phyloP scores from a whole-genome alignment of 2,888 invertebrate species.

The Sphaerophoria taeniata region DNA sequence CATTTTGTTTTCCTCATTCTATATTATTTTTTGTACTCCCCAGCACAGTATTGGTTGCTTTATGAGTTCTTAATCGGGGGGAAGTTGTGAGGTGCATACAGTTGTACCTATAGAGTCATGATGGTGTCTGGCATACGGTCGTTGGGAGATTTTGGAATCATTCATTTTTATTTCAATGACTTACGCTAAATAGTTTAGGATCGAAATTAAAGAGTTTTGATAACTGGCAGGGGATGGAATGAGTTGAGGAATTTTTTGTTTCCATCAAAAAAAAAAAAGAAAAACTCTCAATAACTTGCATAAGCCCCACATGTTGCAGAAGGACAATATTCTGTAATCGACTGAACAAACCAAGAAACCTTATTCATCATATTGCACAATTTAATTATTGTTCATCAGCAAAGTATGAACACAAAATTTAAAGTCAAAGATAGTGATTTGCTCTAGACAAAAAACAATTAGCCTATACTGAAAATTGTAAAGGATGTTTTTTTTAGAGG shows the following conservation, averaged over 20 bases:
- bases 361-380: too few relatives aligned
- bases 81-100: neutral
- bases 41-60: neutral
- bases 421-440: too few relatives aligned
- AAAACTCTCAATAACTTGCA: too few relatives aligned
- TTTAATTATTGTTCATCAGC: too few relatives aligned
- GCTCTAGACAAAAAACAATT: too few relatives aligned
- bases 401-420: too few relatives aligned
- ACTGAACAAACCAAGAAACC: too few relatives aligned
- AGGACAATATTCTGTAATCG: too few relatives aligned
- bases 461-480: too few relatives aligned
- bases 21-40: slow-evolving; percentile 32
- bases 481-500: too few relatives aligned
- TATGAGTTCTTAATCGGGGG: slow-evolving; percentile 27
- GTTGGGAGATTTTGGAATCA: slow-evolving; percentile 62
- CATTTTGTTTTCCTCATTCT: slow-evolving; percentile 69
- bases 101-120: neutral
- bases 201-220: slow-evolving; percentile 14
- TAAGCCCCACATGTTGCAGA: too few relatives aligned
- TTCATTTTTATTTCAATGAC: slow-evolving; percentile 69
- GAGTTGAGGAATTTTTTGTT: neutral
- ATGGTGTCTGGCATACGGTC: slow-evolving; percentile 1
- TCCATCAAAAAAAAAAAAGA: too few relatives aligned
- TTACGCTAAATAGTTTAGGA: neutral
- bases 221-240: slow-evolving; percentile 62